Evolutionary conservation across 2,113 vertebrate genomes (phyloP).

Genomic region (Heterocephalus glaber): DNA sequence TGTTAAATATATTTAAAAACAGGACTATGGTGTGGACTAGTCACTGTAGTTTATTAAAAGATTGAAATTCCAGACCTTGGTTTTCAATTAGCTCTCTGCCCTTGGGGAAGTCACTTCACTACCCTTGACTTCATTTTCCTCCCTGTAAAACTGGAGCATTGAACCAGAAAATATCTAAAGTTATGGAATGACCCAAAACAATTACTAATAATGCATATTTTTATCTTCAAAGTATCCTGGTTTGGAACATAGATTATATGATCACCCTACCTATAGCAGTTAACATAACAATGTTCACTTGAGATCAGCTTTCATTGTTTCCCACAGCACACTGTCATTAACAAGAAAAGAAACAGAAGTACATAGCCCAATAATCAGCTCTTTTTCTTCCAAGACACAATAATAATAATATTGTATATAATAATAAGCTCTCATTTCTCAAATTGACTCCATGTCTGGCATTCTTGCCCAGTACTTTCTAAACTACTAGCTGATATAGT

Average conservation of each 20-base stretch:
- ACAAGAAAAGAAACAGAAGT: constrained; percentile 28
- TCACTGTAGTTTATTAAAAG: neutral
- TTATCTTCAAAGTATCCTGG: neutral
- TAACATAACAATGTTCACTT: neutral
- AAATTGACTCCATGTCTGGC: neutral
- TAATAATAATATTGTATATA: neutral
- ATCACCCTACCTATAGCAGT: neutral
- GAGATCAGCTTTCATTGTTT: neutral
- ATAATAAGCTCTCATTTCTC: neutral
- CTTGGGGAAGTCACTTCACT: neutral
- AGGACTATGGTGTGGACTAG: neutral
- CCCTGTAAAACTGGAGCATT: neutral
- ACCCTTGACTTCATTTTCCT: neutral
- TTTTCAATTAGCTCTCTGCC: neutral
- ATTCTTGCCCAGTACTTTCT: neutral
- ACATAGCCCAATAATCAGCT: neutral
- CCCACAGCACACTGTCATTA: neutral
- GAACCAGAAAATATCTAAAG: neutral
- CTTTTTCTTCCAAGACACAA: neutral
- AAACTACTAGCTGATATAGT: constrained; percentile 8
- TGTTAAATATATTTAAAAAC: neutral
- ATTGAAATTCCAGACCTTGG: neutral
- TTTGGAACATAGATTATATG: neutral
- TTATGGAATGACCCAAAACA: neutral
- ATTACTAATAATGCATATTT: neutral